These are phyloP conservation scores for Cynopterus brachyotis DNA, from an alignment of 2,113 vertebrate genomes.

Conservation along the genomic window DNA sequence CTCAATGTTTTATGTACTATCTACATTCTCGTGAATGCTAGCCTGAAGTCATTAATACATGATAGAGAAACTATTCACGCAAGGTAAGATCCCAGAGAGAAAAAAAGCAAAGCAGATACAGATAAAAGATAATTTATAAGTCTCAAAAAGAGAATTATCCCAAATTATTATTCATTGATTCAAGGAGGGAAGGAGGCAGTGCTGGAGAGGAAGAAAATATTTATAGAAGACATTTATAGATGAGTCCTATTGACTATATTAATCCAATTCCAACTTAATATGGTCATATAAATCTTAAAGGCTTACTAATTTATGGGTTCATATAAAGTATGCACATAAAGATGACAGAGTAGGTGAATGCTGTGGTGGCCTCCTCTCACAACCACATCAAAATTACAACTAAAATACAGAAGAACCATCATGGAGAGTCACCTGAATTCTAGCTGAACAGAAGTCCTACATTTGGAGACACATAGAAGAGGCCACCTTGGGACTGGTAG, in stretches of 20 bases:
- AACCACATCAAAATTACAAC: too few species aligned
- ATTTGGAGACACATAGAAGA: too few species aligned
- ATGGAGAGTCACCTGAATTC: too few species aligned
- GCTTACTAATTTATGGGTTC: neutral
- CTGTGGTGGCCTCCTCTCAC: too few species aligned
- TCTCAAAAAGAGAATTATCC: too few species aligned
- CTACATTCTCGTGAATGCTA: neutral
- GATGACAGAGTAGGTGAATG: too few species aligned
- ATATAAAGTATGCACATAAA: neutral
- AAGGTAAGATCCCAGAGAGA: neutral
- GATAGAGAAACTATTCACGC: neutral
- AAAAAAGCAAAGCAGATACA: neutral
- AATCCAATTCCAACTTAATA: neutral
- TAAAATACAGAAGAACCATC: too few species aligned
- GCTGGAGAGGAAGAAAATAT: neutral
- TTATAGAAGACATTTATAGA: neutral
- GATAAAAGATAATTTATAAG: neutral
- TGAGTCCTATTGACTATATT: neutral
- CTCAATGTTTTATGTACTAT: constrained; percentile 20
- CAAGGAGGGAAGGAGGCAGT: neutral
- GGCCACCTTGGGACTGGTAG: too few species aligned
- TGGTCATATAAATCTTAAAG: neutral
- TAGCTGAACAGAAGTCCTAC: too few species aligned
- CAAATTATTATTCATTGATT: too few species aligned
- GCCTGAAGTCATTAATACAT: neutral